phyloP scores from a whole-genome alignment of 2,797 vertebrate species.

The Silurus aristotelis region DNA sequence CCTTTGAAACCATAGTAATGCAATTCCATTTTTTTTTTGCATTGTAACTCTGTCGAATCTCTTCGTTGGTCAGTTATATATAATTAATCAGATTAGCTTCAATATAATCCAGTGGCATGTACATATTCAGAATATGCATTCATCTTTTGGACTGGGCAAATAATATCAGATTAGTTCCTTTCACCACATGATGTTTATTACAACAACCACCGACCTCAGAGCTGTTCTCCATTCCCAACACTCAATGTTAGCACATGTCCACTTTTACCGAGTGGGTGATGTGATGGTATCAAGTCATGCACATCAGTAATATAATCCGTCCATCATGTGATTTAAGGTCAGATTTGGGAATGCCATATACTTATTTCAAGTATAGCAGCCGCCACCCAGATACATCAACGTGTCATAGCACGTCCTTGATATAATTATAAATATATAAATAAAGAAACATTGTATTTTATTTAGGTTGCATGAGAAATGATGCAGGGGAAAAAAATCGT shows the following conservation, averaged over 20 bases:
- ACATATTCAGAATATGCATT: no score
- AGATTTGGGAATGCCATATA: not conserved
- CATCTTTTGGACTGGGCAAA: no score
- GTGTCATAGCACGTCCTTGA: not conserved
- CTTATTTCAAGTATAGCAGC: conserved; percentile 18
- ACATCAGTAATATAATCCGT: not conserved
- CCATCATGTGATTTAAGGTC: not conserved
- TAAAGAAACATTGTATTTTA: conserved; percentile 19
- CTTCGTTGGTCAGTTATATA: not conserved
- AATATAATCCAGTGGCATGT: not conserved
- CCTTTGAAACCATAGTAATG: no score
- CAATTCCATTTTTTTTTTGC: no score
- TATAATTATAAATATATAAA: conserved; percentile 9
- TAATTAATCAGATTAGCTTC: not conserved
- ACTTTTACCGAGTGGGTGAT: not conserved
- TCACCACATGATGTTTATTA: not conserved
- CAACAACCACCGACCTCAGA: no score
- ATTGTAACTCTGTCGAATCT: no score
- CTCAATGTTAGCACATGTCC: not conserved
- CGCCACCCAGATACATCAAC: not conserved
- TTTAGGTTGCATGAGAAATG: conserved; percentile 16
- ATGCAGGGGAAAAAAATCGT: not conserved
- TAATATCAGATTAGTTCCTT: not conserved
- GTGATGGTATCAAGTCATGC: not conserved
- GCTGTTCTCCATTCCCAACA: not conserved